Evolutionary conservation across 1,140 invertebrate species (phyloP).

Genomic region (Helicoverpa zea): DNA sequence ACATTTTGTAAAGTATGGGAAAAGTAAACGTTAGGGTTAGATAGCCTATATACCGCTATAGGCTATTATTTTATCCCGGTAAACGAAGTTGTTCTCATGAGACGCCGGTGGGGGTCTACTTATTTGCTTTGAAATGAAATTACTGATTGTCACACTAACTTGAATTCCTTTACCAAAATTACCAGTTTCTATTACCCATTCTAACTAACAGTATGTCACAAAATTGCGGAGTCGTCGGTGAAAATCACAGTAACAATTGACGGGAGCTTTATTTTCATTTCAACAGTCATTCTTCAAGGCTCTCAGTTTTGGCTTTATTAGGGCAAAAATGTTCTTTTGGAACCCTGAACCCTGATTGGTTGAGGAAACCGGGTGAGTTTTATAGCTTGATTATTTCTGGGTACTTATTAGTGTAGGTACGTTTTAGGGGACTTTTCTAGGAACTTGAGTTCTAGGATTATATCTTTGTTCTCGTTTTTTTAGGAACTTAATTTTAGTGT

Average conservation of each 20-base stretch:
- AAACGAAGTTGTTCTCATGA: no score
- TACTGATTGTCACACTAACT: no score
- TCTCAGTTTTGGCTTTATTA: conserved; percentile 29
- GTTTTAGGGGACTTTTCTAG: neutral
- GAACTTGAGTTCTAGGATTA: neutral
- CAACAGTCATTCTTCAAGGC: conserved; percentile 39
- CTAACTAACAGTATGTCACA: neutral
- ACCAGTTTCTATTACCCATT: neutral
- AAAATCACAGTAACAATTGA: conserved; percentile 53
- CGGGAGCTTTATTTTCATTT: conserved; percentile 52
- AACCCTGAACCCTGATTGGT: conserved; percentile 10
- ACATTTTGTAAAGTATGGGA: no score
- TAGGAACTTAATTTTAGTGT: no score
- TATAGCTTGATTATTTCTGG: neutral
- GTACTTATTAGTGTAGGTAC: neutral
- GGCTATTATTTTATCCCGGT: neutral
- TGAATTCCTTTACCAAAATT: neutral
- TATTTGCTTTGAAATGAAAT: no score
- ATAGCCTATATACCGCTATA: no score
- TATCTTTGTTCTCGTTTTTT: neutral
- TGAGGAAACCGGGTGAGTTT: conserved; percentile 27
- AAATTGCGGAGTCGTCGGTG: conserved; percentile 27
- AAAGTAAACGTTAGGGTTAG: no score
- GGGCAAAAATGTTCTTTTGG: conserved; percentile 32
- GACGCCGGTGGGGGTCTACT: no score